These are phyloP conservation scores for Lipotes vexillifer DNA, from an alignment of 2,113 vertebrate species.

Conservation along the genomic window DNA sequence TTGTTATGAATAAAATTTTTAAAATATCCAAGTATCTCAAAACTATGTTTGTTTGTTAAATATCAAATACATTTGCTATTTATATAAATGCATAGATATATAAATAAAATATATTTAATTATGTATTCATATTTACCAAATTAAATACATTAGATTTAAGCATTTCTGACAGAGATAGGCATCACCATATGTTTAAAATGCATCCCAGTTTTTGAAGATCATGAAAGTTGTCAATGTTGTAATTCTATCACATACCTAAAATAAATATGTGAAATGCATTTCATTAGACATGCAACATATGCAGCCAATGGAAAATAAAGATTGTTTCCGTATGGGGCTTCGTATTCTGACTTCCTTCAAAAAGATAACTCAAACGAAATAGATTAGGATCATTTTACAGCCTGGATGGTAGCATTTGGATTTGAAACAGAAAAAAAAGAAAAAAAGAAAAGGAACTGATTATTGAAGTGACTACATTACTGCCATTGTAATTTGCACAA, in stretches of 20 bases:
- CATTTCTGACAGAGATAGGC: constrained; percentile 63
- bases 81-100: constrained; percentile 59
- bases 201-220: constrained; percentile 73
- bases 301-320: constrained; percentile 76
- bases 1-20: background rate
- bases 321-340: constrained; percentile 81
- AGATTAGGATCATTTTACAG: constrained; percentile 82
- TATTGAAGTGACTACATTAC: constrained; percentile 75
- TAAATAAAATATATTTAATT: constrained; percentile 27
- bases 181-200: constrained; percentile 79
- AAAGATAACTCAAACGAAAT: constrained; percentile 79
- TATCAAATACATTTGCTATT: constrained; percentile 52
- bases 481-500: constrained; percentile 71
- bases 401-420: constrained; percentile 75
- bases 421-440: constrained; percentile 60
- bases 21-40: background rate
- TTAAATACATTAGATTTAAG: constrained; percentile 29
- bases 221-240: constrained; percentile 80
- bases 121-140: constrained; percentile 50
- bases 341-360: constrained; percentile 73
- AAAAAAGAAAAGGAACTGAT: constrained; percentile 37
- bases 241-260: constrained; percentile 80
- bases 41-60: background rate
- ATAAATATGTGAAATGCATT: constrained; percentile 78
- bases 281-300: constrained; percentile 79